Conservation (phyloP, 2,113 vertebrate species). For the Charina bottae region DNA sequence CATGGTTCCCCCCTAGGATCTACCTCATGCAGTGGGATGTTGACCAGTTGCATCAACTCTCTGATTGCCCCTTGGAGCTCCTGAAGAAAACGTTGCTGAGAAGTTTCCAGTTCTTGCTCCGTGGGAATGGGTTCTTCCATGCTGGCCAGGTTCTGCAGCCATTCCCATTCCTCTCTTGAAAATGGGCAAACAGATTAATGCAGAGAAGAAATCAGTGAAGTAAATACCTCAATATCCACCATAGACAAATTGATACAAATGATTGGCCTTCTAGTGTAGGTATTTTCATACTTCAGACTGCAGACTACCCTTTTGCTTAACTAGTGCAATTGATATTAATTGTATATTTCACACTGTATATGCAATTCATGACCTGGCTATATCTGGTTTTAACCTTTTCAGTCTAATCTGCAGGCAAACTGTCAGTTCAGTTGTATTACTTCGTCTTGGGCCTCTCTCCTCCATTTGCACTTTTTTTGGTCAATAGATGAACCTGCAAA, state of each 20-base stretch:
- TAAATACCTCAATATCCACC: neutral
- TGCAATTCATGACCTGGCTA: neutral
- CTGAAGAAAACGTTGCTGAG: slow-evolving; percentile 80
- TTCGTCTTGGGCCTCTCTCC: neutral
- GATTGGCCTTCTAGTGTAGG: neutral
- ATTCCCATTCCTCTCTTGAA: slow-evolving; percentile 90
- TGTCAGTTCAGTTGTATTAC: neutral
- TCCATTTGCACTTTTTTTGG: neutral
- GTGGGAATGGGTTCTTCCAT: slow-evolving; percentile 75
- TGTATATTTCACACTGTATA: neutral
- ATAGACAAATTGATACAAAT: neutral
- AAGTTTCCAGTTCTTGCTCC: slow-evolving; percentile 74
- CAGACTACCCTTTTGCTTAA: neutral
- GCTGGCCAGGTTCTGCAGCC: slow-evolving; percentile 82
- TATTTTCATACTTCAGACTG: neutral
- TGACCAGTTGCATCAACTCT: slow-evolving; percentile 84
- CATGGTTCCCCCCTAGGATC: neutral
- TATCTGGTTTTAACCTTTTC: neutral
- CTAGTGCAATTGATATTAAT: neutral
- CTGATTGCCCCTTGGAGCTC: slow-evolving; percentile 83
- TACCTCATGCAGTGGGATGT: slow-evolving; percentile 85
- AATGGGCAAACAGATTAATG: neutral
- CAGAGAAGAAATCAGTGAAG: neutral
- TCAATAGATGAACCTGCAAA: neutral
- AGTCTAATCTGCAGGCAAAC: neutral